Evolutionary conservation across 2,113 vertebrate genomes (phyloP).

Genomic region (Nicator chloris): DNA sequence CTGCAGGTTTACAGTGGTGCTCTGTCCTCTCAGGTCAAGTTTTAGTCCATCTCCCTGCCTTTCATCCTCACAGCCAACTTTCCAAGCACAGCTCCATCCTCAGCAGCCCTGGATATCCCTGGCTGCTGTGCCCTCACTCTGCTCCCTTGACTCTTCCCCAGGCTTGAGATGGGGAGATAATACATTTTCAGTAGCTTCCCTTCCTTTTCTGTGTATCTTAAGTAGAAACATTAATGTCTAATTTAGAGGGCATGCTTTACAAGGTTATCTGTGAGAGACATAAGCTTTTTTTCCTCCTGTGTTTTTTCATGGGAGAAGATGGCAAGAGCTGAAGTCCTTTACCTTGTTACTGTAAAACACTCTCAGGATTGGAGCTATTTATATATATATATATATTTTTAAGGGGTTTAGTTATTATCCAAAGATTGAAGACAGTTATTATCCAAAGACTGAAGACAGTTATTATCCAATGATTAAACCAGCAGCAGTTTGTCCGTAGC

Average conservation of each 20-base stretch:
- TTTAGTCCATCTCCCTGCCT: neutral
- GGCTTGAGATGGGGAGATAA: neutral
- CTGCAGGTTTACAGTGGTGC: neutral
- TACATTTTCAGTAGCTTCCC: neutral
- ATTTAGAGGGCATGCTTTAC: neutral
- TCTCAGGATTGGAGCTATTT: neutral
- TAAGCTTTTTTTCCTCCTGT: neutral
- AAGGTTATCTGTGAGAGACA: neutral
- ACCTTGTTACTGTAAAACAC: neutral
- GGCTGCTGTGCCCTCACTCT: neutral
- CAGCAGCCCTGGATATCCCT: fast-evolving
- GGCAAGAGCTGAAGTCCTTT: neutral
- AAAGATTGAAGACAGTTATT: neutral
- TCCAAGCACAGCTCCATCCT: neutral
- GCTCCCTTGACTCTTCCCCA: neutral
- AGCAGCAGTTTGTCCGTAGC: neutral
- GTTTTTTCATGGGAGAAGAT: neutral
- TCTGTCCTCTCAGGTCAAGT: neutral
- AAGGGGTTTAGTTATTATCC: neutral
- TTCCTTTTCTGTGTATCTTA: neutral
- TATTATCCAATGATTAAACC: neutral
- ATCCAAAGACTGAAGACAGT: neutral
- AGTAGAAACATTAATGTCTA: neutral
- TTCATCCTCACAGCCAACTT: neutral
- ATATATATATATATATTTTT: neutral